Evolutionary conservation across 2,797 vertebrate genomes (phyloP).

Genomic region (Anabacerthia variegaticeps): DNA sequence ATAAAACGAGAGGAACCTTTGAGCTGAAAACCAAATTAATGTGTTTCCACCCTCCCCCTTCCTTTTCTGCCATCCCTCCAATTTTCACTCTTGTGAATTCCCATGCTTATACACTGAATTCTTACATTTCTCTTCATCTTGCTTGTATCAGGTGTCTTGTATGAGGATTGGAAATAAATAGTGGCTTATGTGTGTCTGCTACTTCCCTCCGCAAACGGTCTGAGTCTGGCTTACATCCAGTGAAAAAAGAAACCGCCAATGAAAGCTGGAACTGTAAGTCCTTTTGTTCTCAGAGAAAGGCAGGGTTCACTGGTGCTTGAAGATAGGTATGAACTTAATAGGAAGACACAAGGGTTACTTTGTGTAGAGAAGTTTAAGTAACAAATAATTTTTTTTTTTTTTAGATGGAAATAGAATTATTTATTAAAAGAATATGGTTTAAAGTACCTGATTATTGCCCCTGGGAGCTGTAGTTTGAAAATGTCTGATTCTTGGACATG

Average conservation of each 20-base stretch:
- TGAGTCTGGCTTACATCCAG: constrained; percentile 62
- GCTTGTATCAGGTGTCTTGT: constrained; percentile 68
- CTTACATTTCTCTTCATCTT: constrained; percentile 39
- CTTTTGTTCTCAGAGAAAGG: constrained; percentile 69
- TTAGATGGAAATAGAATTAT: neutral
- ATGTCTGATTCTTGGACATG: neutral
- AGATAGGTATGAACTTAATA: constrained; percentile 60
- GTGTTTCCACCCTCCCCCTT: constrained; percentile 26
- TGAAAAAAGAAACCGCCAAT: constrained; percentile 48
- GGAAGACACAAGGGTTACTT: constrained; percentile 64
- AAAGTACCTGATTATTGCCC: neutral
- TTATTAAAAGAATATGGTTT: neutral
- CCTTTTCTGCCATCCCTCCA: neutral
- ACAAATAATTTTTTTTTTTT: constrained; percentile 14
- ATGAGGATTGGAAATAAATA: constrained; percentile 57
- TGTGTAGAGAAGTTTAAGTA: constrained; percentile 63
- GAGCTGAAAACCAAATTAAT: neutral
- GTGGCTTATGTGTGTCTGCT: constrained; percentile 46
- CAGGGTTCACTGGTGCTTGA: constrained; percentile 35
- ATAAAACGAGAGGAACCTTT: constrained; percentile 16
- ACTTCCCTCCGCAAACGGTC: constrained; percentile 12
- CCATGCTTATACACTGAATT: constrained; percentile 35
- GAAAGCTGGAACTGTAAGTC: constrained; percentile 61
- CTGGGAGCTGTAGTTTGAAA: neutral
- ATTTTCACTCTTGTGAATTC: constrained; percentile 34